Evolutionary conservation across 2,113 vertebrate species (phyloP).

Genomic region (Ginglymostoma cirratum): DNA sequence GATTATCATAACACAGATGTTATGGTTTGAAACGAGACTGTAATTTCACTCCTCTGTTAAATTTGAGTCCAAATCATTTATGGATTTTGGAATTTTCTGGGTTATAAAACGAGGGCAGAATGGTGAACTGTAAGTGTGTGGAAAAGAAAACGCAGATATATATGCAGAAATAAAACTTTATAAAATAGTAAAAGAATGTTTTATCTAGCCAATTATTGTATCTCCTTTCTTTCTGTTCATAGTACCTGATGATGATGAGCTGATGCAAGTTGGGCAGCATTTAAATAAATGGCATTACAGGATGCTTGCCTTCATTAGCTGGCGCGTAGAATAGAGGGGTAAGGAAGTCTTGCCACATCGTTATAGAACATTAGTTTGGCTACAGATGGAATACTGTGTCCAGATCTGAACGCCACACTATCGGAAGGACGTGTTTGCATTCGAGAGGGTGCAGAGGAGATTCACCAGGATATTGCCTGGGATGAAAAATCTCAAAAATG

Average conservation of each 20-base stretch:
- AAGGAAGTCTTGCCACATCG: no score
- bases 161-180: background rate
- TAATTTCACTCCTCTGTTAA: background rate
- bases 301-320: constrained; percentile 38
- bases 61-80: background rate
- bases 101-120: background rate
- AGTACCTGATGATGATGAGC: background rate
- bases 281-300: constrained; percentile 62
- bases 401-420: no score
- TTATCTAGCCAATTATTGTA: background rate
- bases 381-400: no score
- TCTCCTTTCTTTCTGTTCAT: background rate
- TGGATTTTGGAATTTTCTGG: background rate
- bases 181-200: background rate
- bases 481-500: no score
- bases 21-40: background rate
- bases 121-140: background rate
- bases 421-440: no score
- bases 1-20: background rate
- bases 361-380: no score
- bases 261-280: constrained; percentile 71
- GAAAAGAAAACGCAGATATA: background rate
- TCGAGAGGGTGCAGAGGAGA: no score
- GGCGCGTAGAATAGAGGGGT: no score
- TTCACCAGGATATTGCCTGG: no score